Base-by-base conservation (phyloP, 2,113 vertebrate genomes). In the Cavia aperea region DNA sequence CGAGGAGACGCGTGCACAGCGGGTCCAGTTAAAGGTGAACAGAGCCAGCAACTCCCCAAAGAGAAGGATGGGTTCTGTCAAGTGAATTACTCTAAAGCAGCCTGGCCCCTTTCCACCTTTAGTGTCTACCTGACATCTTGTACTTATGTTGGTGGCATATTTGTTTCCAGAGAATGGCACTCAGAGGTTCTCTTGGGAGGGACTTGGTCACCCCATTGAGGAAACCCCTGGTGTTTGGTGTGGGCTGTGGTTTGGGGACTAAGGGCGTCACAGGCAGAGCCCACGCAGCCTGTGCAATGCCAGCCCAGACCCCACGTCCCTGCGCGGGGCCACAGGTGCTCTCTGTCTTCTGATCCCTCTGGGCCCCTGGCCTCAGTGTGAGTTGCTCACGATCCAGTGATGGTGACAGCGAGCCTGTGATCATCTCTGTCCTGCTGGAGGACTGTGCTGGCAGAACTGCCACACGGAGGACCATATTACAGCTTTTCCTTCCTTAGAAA, bases 1-100 rank as follows among this genome's bases (percentile, higher is more conserved):
- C 39, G 99, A 99, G 96, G 99, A 99, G 97, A 98, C 98, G 4
- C 98, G 99, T 72, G 98, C 98, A 19, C 99, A 99, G 93, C 98
- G 99, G 94, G 99, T 99, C 78, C 99, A 99, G 0, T 93, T 99
- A 49, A 99, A 99, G 98, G 58, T 60, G 58, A 23, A 21, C 58
- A 60, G 58, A 16, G 56, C 56, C 56, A 18, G 56, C 18, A 12
- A 9, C 51, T 54, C 51, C 51, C 51, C 8, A 12, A 9, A 54
- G 51, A 54, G 51, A 12, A 54, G 51, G 51, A 9, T 54, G 51
- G 56, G 56, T 5, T 56, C 56, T 18, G 16, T 16, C 56, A 3
- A 33, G 46, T 58, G 2, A 56, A 6, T 70, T 88, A 19, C 63
- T 86, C 56, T 19, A 14, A 14, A 77, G 82, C 43, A 68, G 19